Conservation (phyloP, 2,113 vertebrate species). For the Hymenochirus boettgeri region DNA sequence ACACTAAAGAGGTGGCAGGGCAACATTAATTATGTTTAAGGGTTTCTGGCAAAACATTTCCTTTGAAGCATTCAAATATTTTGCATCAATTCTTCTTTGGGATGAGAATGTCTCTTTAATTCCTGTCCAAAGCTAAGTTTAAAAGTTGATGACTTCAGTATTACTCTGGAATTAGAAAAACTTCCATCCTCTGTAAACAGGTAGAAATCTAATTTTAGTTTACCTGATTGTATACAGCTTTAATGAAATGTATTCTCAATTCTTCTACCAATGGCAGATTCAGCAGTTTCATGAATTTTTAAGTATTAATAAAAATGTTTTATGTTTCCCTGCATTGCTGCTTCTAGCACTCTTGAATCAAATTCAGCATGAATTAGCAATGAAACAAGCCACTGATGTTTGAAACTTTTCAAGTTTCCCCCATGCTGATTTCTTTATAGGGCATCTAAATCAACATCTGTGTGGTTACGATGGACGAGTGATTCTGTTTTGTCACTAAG, state of each 20-base stretch:
- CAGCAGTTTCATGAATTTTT: conserved; percentile 15
- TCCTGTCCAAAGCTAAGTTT: no score
- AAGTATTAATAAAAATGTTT: conserved; percentile 26
- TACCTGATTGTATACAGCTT: not conserved
- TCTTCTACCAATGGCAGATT: conserved; percentile 10
- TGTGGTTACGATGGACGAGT: not conserved
- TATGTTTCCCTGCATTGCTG: conserved; percentile 14
- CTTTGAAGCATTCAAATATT: no score
- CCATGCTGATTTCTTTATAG: conserved; percentile 2
- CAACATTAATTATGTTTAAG: no score
- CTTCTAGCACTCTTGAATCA: conserved; percentile 2
- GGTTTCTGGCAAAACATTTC: no score
- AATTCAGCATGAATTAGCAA: conserved; percentile 9
- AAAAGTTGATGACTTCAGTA: no score
- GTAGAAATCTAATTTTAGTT: no score
- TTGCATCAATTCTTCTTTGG: no score
- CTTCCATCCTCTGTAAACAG: no score
- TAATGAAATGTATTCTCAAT: conserved; percentile 4
- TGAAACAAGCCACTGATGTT: conserved; percentile 1
- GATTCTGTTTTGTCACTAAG: not conserved
- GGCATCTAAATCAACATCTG: not conserved
- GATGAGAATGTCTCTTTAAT: no score
- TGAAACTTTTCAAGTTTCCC: not conserved
- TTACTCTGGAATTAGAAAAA: no score
- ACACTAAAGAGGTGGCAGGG: no score